Base-by-base conservation (phyloP, 2,797 vertebrate genomes). In the Loriculus beryllinus region DNA sequence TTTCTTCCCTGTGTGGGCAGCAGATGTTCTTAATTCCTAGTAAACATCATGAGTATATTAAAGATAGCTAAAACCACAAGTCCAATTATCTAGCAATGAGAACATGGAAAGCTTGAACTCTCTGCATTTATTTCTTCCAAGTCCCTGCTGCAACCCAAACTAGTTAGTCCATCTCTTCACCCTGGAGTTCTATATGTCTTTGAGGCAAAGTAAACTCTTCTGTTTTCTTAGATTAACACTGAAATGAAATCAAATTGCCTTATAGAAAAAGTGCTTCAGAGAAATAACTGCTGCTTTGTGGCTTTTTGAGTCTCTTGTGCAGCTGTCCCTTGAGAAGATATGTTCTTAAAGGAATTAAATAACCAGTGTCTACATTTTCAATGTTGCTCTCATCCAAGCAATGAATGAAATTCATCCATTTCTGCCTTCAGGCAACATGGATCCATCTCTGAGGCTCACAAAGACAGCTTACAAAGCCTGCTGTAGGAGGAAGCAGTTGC, bases 11-110 rank as follows among this genome's bases (percentile, higher is more conserved):
- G 26, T 3, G 2, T 90, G 40, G 43, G 20, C 54, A 91, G 52
- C 84, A 92, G 86, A 84, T 94, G 67, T 67, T 90, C 72, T 71
- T 80, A 76, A 70, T 88, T 83, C 63, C 79, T 76, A 13, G 26
- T 72, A 79, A 90, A 70, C 59, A 79, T 45, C 29, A 48, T 65
- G 56, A 86, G 23, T 54, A 19, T n/a, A 40, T 14, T 85, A 79
- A 37, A 2, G 5, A 39, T 4, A 60, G 22, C 74, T 81, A 69
- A 89, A 81, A 59, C 33, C 37, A 62, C 1, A 2, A 90, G 45
- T 45, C 42, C 74, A 63, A 2, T 86, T 63, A 64, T 52, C 72
- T 83, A n/a, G 5, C 47, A 81, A 7, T 7, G 13, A 78, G 33
- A n/a, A 12, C 62, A 42, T 45, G 35, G 83, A 68, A 69, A 86